Base-by-base conservation (phyloP, 2,888 invertebrate species). In the Eristalinus aeneus region DNA sequence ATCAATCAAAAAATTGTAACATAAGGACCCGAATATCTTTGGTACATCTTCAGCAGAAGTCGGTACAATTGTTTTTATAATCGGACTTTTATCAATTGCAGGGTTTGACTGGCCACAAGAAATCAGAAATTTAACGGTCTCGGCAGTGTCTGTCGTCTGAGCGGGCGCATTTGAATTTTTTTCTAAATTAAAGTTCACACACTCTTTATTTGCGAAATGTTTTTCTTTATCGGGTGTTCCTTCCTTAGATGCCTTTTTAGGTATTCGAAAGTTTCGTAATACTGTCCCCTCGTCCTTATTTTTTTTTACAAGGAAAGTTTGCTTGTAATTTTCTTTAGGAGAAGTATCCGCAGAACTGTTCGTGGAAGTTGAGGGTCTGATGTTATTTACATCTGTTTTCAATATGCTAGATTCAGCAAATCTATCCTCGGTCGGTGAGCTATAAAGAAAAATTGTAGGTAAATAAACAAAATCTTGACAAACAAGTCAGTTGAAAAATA, bases 401-500 rank as follows among this genome's bases (percentile, higher is more conserved):
- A 32, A 71, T 1, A 16, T 56, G 61, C 1, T 75, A 22, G 88
- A 76, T n/a, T 81, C 81, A 6, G 77, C 53, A 83, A 88, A 89
- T 6, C 89, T 88, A 27, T 89, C 89, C 53, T 89, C 89, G 23
- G 79, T 85, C 31, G 89, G 89, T 2, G 89, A 89, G 64, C 89
- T 89, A 16, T 27, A 27, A 74, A 80, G 68, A 64, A 9, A 34
- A 61, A 27, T 68, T n/a, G 53, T 60, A 27, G 27, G 27, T 3
- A 3, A 27, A 27, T 27, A 5, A 3, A 27, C 27, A 27, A 27
- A 27, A 27, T 27, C 27, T 27, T 5, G 2, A 27, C 27, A 27
- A 27, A 27, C 2, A 27, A 5, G 27, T 27, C 2, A 27, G 27
- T n/a, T n/a, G n/a, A n/a, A n/a, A n/a, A n/a, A n/a, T n/a, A n/a